Conservation (phyloP, 2,888 invertebrate genomes). For the Rhogogaster chlorosoma region DNA sequence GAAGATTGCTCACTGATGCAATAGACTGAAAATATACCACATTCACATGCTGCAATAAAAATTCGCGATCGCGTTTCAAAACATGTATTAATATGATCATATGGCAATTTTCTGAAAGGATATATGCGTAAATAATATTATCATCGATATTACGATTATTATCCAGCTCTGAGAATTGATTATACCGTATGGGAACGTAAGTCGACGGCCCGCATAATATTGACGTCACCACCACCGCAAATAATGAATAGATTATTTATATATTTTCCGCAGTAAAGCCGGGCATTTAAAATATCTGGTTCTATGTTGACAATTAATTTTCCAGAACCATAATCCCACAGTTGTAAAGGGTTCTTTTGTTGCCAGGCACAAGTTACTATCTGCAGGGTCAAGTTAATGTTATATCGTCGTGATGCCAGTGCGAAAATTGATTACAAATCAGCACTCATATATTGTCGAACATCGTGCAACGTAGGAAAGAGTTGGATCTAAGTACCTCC, state of each 20-base stretch:
- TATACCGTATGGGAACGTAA: constrained; percentile 81
- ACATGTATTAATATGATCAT: too few relatives aligned
- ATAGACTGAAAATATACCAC: constrained; percentile 78
- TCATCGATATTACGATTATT: constrained; percentile 58
- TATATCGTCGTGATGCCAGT: background rate
- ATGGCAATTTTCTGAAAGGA: background rate
- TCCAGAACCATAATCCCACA: constrained; percentile 85
- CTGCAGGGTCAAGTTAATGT: constrained; percentile 72
- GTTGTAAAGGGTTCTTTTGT: constrained; percentile 81
- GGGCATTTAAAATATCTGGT: constrained; percentile 80
- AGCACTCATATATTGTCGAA: background rate
- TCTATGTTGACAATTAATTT: constrained; percentile 82
- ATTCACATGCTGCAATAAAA: background rate
- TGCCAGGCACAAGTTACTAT: constrained; percentile 85
- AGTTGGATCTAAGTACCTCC: constrained; percentile 77
- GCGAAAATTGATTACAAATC: background rate
- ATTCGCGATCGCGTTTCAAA: background rate
- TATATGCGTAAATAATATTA: constrained; percentile 61
- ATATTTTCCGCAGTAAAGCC: constrained; percentile 83
- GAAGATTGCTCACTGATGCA: constrained; percentile 80
- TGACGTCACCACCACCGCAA: constrained; percentile 82
- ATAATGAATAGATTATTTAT: constrained; percentile 81
- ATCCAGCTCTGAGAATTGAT: constrained; percentile 46
- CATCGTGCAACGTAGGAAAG: background rate
- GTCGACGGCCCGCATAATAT: constrained; percentile 83